Evolutionary conservation across 2,113 vertebrate genomes (phyloP).

Genomic region (Cyprinodon variegatus): DNA sequence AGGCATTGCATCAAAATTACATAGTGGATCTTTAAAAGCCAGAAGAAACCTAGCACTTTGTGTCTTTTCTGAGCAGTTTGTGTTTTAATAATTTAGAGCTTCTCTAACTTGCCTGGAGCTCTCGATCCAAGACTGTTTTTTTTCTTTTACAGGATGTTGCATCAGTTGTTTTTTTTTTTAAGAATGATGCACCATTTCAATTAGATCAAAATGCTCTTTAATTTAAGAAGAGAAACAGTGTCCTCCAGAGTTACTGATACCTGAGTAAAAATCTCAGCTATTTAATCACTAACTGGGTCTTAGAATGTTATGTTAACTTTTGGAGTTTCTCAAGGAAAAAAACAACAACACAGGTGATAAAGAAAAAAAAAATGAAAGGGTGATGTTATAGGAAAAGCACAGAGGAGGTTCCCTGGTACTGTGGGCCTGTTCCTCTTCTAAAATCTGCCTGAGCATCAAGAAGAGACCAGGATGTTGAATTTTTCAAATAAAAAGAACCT

Average conservation of each 20-base stretch:
- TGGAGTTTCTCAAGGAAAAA: no score
- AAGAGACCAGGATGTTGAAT: no score
- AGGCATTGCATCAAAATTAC: conserved; percentile 1
- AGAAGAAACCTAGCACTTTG: not conserved
- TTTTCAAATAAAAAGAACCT: no score
- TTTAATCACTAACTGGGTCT: no score
- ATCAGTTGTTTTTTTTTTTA: conserved; percentile 6
- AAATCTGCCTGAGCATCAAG: no score
- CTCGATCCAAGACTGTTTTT: not conserved
- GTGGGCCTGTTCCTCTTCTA: no score
- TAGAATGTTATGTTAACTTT: no score
- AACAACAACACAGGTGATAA: no score
- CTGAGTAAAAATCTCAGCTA: not conserved
- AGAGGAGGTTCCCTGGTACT: no score
- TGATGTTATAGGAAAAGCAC: no score
- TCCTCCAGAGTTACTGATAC: not conserved
- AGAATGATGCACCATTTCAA: not conserved
- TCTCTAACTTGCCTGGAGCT: not conserved
- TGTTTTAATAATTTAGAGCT: conserved; percentile 12
- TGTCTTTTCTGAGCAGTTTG: not conserved
- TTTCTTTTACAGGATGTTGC: not conserved
- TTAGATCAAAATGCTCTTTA: not conserved
- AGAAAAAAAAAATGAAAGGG: no score
- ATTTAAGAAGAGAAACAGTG: not conserved
- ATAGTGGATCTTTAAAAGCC: not conserved